A percentile compares a stretch with the other conserved stretches of the same genome.
Evolutionary conservation across 2,797 vertebrate species (phyloP).

Genomic region (Aotus griseimembra): DNA sequence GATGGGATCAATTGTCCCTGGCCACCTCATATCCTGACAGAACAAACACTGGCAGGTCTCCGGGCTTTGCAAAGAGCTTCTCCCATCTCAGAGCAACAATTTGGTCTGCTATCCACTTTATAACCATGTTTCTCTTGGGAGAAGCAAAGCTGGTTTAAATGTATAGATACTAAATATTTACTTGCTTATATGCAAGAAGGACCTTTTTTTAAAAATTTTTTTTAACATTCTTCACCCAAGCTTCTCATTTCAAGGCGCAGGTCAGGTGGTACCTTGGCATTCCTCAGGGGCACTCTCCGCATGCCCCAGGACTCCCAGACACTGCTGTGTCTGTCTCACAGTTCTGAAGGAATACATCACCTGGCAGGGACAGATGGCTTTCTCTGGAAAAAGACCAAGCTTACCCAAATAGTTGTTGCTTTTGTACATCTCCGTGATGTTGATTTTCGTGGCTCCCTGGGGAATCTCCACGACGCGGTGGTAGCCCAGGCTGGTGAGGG

Average conservation of each 20-base stretch:
- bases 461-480: constrained; percentile 99
- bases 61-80: neutral
- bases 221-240: neutral
- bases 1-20: neutral
- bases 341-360: neutral
- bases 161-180: neutral
- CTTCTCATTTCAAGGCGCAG: neutral
- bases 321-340: neutral
- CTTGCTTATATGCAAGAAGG: neutral
- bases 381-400: constrained; percentile 59
- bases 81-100: neutral
- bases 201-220: neutral
- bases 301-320: neutral
- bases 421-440: constrained; percentile 97
- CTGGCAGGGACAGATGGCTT: neutral
- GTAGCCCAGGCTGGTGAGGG: constrained; percentile 94
- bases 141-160: neutral
- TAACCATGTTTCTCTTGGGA: neutral
- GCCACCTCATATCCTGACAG: neutral
- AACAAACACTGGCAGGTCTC: neutral
- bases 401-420: constrained; percentile 98
- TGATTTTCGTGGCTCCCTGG: constrained; percentile 98
- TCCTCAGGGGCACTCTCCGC: neutral
- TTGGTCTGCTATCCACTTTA: neutral
- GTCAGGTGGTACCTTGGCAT: neutral